These are phyloP conservation scores for Tetragonula carbonaria DNA, from an alignment of 2,888 invertebrate species.

Conservation along the genomic window DNA sequence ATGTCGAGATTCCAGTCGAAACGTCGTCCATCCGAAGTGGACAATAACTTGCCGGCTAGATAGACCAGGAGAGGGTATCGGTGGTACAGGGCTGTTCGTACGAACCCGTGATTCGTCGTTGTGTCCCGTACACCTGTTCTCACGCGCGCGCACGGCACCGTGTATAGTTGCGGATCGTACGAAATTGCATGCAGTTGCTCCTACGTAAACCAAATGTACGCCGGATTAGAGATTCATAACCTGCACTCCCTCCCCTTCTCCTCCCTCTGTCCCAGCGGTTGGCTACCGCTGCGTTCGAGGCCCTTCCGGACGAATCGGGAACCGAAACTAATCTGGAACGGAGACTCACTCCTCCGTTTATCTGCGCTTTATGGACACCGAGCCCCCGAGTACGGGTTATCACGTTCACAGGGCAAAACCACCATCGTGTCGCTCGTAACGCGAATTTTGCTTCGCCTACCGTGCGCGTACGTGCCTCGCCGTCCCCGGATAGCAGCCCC, in stretches of 20 bases:
- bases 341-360: constrained; percentile 53
- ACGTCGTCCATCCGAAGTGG: constrained; percentile 6
- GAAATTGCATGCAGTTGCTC: constrained; percentile 70
- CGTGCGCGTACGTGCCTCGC: not conserved
- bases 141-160: not conserved
- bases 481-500: not conserved
- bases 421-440: not conserved
- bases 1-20: constrained; percentile 40
- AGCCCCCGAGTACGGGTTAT: constrained; percentile 35
- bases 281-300: not conserved
- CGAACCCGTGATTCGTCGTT: constrained; percentile 25
- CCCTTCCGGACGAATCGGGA: constrained; percentile 33
- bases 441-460: not conserved
- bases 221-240: constrained; percentile 76
- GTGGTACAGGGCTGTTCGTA: constrained; percentile 8
- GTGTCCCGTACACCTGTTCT: constrained; percentile 35
- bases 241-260: not conserved
- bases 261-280: not conserved
- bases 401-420: constrained; percentile 15
- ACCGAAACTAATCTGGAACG: constrained; percentile 50
- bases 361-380: constrained; percentile 53
- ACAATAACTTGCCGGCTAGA: constrained; percentile 61
- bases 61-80: not conserved
- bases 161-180: constrained; percentile 32
- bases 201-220: constrained; percentile 69